phyloP scores from a whole-genome alignment of 2,113 vertebrate species.

The Orcinus orca region DNA sequence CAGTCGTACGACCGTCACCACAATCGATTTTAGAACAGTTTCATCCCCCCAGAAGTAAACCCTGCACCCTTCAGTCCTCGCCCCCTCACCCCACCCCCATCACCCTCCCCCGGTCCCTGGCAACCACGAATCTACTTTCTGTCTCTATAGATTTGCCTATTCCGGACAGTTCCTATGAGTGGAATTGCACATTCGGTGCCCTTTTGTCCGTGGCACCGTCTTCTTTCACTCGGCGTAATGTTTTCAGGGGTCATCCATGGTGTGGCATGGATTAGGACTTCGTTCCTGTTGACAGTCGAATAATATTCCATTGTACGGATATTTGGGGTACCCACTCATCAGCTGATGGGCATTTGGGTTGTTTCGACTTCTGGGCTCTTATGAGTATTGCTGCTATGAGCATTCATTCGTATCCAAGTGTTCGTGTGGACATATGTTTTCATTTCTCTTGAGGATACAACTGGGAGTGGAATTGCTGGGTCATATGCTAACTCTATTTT shows the following conservation, averaged over 20 bases:
- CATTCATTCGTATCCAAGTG: not conserved
- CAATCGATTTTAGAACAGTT: not conserved
- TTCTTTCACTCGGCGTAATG: not conserved
- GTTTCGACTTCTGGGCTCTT: not conserved
- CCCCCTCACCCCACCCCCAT: no score
- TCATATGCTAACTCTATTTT: not conserved
- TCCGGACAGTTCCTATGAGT: not conserved
- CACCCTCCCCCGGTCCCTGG: not conserved
- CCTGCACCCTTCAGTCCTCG: not conserved
- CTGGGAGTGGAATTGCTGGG: not conserved
- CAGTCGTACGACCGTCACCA: not conserved
- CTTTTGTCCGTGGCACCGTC: not conserved
- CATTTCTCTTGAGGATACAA: not conserved
- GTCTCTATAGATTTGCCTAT: no score
- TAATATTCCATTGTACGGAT: not conserved
- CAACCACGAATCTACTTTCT: not conserved
- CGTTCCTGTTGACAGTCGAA: not conserved
- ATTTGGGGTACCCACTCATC: fast-evolving
- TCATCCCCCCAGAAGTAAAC: not conserved
- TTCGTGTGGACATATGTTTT: not conserved
- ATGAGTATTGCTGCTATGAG: not conserved
- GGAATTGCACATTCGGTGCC: fast-evolving
- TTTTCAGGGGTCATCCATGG: fast-evolving
- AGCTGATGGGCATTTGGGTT: fast-evolving
- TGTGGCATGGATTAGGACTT: fast-evolving